These are phyloP conservation scores for Chloromyia formosa DNA, from an alignment of 2,888 invertebrate genomes.

Conservation along the genomic window DNA sequence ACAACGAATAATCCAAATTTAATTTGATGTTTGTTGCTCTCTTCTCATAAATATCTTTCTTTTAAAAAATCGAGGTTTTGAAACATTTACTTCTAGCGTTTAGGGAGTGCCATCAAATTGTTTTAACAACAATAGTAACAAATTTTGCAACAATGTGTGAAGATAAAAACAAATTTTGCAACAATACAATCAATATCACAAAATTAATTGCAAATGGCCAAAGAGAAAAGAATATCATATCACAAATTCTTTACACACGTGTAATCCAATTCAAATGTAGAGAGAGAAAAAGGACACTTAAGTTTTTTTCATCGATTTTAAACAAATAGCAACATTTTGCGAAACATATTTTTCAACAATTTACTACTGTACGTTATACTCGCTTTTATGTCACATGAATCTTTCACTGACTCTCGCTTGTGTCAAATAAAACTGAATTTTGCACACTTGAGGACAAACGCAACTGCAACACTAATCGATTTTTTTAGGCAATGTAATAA, in stretches of 20 bases:
- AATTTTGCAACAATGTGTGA: constrained; percentile 35
- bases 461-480: constrained; percentile 27
- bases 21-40: constrained; percentile 29
- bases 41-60: no score
- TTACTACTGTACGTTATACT: constrained; percentile 28
- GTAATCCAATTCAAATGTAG: constrained; percentile 1
- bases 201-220: constrained; percentile 34
- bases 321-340: constrained; percentile 26
- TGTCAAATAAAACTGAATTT: constrained; percentile 27
- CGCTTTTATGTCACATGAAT: constrained; percentile 11
- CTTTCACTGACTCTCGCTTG: constrained; percentile 22
- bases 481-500: constrained; percentile 3
- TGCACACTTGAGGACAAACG: constrained; percentile 21
- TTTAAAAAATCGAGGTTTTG: not conserved
- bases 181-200: constrained; percentile 2
- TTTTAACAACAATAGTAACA: constrained; percentile 29
- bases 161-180: constrained; percentile 38
- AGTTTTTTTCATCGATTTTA: constrained; percentile 6
- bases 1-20: constrained; percentile 9
- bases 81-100: constrained; percentile 32
- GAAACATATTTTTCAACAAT: constrained; percentile 26
- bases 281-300: constrained; percentile 18
- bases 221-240: constrained; percentile 36
- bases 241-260: constrained; percentile 11
- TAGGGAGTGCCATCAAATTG: constrained; percentile 18